These are phyloP conservation scores for Neomonachus schauinslandi DNA, from an alignment of 2,113 vertebrate genomes.

Conservation along the genomic window DNA sequence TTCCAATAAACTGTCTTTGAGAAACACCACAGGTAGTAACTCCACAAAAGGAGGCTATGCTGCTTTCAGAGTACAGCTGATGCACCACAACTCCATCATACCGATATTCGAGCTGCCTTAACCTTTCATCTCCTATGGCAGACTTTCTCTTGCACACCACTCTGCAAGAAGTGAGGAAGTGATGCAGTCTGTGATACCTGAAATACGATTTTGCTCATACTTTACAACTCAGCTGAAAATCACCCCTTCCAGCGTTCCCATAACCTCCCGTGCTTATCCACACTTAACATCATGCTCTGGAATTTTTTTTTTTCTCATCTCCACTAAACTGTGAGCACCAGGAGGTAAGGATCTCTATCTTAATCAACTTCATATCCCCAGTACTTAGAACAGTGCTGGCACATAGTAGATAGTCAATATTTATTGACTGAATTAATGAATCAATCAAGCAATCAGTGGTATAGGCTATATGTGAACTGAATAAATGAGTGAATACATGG, in stretches of 20 bases:
- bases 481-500: not conserved
- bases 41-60: not conserved
- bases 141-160: not conserved
- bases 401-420: not conserved
- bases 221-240: not conserved
- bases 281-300: not conserved
- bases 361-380: not conserved
- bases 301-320: not conserved
- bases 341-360: not conserved
- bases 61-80: not conserved
- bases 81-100: not conserved
- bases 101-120: not conserved
- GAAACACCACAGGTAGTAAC: not conserved
- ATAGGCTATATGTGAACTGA: not conserved
- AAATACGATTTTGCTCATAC: not conserved
- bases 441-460: not conserved
- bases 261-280: not conserved
- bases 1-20: not conserved
- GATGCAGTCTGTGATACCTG: not conserved
- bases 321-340: not conserved
- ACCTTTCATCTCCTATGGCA: not conserved
- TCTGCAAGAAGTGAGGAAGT: not conserved
- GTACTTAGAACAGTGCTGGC: not conserved
- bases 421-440: not conserved
- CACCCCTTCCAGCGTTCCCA: not conserved